These are phyloP conservation scores for Eilema depressum DNA, from an alignment of 2,888 invertebrate species.

Conservation along the genomic window DNA sequence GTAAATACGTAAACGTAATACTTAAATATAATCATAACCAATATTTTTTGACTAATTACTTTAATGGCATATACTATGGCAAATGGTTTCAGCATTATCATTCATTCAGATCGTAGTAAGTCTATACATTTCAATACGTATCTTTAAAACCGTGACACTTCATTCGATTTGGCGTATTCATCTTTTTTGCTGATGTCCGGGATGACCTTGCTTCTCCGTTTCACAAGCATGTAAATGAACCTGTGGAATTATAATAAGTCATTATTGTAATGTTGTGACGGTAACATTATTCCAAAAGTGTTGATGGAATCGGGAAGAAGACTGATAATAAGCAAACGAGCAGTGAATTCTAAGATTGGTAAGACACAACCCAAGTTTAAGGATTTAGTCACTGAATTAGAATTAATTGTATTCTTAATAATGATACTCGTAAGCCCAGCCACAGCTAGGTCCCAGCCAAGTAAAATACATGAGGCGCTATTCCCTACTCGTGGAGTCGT, in stretches of 20 bases:
- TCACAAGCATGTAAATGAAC: slow-evolving; percentile 68
- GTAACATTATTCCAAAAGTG: not conserved
- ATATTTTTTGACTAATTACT: not conserved
- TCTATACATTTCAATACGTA: not conserved
- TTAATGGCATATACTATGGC: slow-evolving; percentile 1
- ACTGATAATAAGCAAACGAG: not conserved
- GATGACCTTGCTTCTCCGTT: slow-evolving; percentile 56
- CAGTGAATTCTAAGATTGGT: not conserved
- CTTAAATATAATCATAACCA: slow-evolving; percentile 2
- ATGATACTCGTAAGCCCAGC: too few relatives aligned
- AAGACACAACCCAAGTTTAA: too few relatives aligned
- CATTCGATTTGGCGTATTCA: slow-evolving; percentile 71
- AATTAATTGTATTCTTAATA: not conserved
- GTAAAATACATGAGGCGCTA: too few relatives aligned
- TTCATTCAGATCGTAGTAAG: slow-evolving; percentile 7
- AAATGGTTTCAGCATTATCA: not conserved
- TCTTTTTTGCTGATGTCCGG: slow-evolving; percentile 67
- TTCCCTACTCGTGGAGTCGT: too few relatives aligned
- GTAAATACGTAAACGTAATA: not conserved
- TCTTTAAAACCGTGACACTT: slow-evolving; percentile 70
- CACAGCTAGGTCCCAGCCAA: not conserved
- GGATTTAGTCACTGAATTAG: not conserved
- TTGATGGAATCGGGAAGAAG: not conserved
- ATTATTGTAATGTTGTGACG: not conserved
- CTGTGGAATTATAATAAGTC: slow-evolving; percentile 57